Evolutionary conservation across 2,113 vertebrate species (phyloP).

Genomic region (Scolopax mira): DNA sequence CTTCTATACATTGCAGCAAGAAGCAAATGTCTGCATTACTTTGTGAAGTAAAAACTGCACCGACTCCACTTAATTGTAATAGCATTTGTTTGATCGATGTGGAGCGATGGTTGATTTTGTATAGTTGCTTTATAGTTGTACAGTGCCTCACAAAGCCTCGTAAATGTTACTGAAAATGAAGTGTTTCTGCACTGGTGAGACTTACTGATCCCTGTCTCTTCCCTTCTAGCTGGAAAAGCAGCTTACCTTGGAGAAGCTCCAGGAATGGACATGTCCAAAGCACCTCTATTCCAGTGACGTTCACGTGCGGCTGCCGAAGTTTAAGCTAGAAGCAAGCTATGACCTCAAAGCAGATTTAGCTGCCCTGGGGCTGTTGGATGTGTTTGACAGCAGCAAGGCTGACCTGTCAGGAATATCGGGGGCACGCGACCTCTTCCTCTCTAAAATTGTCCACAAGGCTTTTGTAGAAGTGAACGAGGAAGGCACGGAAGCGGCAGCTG

Average conservation of each 20-base stretch:
- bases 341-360: slow-evolving; percentile 75
- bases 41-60: not conserved
- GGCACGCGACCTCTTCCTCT: slow-evolving; percentile 79
- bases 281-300: slow-evolving; percentile 76
- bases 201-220: not conserved
- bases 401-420: slow-evolving; percentile 89
- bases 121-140: not conserved
- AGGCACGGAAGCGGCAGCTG: slow-evolving; percentile 90
- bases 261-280: slow-evolving; percentile 81
- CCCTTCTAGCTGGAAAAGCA: slow-evolving; percentile 82
- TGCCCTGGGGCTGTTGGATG: slow-evolving; percentile 79
- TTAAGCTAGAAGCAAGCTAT: slow-evolving; percentile 87
- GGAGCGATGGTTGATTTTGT: not conserved
- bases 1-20: not conserved
- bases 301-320: slow-evolving; percentile 81
- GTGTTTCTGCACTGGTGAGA: not conserved
- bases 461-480: slow-evolving; percentile 95
- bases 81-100: not conserved
- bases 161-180: not conserved
- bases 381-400: slow-evolving; percentile 77
- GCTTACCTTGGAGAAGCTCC: slow-evolving; percentile 81
- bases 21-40: not conserved
- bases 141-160: not conserved
- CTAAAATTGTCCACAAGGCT: slow-evolving; percentile 86
- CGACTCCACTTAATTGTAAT: not conserved